Evolutionary conservation across 2,797 vertebrate genomes (phyloP).

Genomic region (Melanogrammus aeglefinus): DNA sequence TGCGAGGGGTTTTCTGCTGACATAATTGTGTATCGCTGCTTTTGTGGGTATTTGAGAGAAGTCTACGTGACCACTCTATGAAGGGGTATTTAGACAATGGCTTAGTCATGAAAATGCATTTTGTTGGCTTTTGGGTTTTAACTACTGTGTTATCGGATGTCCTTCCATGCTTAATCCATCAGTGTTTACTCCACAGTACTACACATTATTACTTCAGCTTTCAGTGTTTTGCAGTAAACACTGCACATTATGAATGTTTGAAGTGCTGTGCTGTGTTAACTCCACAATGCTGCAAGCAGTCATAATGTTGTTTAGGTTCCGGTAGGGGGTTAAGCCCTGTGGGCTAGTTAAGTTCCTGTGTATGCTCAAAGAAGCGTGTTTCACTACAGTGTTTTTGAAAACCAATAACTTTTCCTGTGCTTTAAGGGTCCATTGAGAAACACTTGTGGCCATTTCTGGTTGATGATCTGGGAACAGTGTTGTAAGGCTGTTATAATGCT

Average conservation of each 20-base stretch:
- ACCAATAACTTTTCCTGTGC: constrained; percentile 17
- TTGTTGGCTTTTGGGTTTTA: neutral
- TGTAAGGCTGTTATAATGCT: constrained; percentile 97
- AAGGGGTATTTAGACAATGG: neutral
- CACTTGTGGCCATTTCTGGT: constrained; percentile 97
- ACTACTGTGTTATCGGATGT: neutral
- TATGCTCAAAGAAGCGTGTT: neutral
- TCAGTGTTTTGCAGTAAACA: no score
- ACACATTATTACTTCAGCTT: neutral
- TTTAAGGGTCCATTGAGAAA: constrained; percentile 91
- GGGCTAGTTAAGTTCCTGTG: neutral
- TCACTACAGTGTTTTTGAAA: neutral
- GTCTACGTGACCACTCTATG: neutral
- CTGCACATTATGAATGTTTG: no score
- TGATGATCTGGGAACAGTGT: constrained; percentile 97
- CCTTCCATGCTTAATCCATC: neutral
- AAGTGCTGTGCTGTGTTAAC: no score
- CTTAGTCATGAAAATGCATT: neutral
- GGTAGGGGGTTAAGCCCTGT: neutral
- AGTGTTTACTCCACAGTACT: neutral
- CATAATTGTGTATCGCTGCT: neutral
- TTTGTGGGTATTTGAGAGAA: neutral
- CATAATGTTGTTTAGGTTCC: neutral
- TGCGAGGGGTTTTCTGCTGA: neutral
- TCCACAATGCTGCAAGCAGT: neutral